These are phyloP conservation scores for Hyphantria cunea DNA, from an alignment of 1,140 invertebrate species.

Conservation along the genomic window DNA sequence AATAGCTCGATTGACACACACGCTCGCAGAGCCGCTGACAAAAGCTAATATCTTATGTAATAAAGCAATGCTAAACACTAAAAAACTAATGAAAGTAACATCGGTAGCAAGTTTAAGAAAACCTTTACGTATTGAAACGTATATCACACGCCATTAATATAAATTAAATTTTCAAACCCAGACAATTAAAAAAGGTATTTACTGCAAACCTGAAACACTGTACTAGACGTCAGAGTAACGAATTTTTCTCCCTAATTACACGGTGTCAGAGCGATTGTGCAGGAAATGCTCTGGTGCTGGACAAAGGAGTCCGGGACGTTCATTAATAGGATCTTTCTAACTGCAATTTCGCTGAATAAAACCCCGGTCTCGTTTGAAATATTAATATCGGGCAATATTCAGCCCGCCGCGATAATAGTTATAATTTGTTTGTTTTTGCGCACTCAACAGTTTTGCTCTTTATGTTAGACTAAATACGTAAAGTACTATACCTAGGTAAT, in stretches of 20 bases:
- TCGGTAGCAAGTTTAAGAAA: background rate
- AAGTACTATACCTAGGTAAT: conserved; percentile 8
- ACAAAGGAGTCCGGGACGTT: conserved; percentile 75
- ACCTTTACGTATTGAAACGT: conserved; percentile 4
- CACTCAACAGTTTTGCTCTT: conserved; percentile 23
- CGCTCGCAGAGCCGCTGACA: too few relatives aligned
- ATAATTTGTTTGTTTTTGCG: conserved; percentile 60
- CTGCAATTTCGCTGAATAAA: conserved; percentile 77
- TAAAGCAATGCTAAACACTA: too few relatives aligned
- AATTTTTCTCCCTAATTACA: conserved; percentile 81
- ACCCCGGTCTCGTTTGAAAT: conserved; percentile 62
- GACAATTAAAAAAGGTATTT: conserved; percentile 28
- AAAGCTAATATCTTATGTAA: too few relatives aligned
- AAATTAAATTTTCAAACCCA: background rate
- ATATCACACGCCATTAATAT: conserved; percentile 7
- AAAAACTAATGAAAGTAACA: too few relatives aligned
- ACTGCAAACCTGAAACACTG: conserved; percentile 58
- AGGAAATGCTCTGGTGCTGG: conserved; percentile 68
- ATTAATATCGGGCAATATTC: conserved; percentile 71
- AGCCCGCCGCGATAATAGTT: conserved; percentile 55
- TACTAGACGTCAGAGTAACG: conserved; percentile 63
- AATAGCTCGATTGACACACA: too few relatives aligned
- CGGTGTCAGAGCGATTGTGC: conserved; percentile 76
- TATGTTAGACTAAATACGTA: conserved; percentile 10
- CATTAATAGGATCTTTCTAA: conserved; percentile 80